Evolutionary conservation across 2,888 invertebrate species (phyloP), one percentile per base, ranked within the genome.

Genomic region (Tetragnatha montana): DNA sequence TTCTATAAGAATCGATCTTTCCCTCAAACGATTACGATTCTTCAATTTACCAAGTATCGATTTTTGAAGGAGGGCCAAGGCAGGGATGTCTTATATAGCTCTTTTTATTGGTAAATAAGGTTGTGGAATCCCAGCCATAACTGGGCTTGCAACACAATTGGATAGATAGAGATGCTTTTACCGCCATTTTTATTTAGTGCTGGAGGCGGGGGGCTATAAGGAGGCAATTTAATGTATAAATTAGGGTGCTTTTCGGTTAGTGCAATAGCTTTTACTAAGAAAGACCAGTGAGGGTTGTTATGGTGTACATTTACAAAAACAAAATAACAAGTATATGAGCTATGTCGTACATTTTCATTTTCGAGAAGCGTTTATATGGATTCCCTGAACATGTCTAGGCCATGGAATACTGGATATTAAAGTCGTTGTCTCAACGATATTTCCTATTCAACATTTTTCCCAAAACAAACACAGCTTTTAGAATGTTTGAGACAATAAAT

Each of bases 211-310:
- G n/a, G 7, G n/a, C 68, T 21, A 82, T 21, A 51, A 60, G 22
- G 81, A 19, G 14, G 51, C 22, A 82, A 22, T 82, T 74, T 60
- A 51, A 73, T 82, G 73, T 82, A 49, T 51, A 82, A 82, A 82
- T 82, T 82, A 74, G 74, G 51, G 35, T 82, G 82, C 35, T 17
- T 35, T 10, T 51, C 73, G 73, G 73, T 35, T 51, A 82, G 35
- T 35, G 82, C 60, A 73, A 82, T 74, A 74, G 51, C 74, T n/a
- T n/a, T 22, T 73, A 73, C 19, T 35, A 35, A 35, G 35, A 19
- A 2, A 21, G 22, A 17, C 10, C 19, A n/a, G 60, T 4, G 47
- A 73, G 82, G 12, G 14, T 21, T 22, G 50, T n/a, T 71, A 76
- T 76, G 50, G 50, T 22, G 76, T 35, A 35, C n/a, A 1, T 47